These are phyloP conservation scores for Chelonia mydas DNA, from an alignment of 2,797 vertebrate species.

Conservation along the genomic window DNA sequence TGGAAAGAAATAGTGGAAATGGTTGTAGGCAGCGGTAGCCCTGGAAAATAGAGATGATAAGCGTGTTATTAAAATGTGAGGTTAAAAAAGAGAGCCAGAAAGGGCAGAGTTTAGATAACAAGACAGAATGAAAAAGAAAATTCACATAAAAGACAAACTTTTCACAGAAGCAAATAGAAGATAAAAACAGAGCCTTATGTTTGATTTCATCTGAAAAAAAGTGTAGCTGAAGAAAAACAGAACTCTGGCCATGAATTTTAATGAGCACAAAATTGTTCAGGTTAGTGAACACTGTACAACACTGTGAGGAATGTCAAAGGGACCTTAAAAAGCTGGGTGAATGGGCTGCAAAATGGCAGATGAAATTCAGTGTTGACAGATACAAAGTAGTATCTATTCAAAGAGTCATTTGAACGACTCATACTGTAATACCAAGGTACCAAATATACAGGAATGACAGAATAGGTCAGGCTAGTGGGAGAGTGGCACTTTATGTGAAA, in stretches of 20 bases:
- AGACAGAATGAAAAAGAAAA: background rate
- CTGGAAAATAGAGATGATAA: background rate
- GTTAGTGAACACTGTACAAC: background rate
- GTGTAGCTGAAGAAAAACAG: rapidly evolving
- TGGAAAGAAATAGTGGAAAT: background rate
- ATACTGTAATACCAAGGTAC: background rate
- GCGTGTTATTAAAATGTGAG: background rate
- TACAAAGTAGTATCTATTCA: background rate
- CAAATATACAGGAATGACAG: background rate
- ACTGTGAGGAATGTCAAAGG: background rate
- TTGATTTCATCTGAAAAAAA: background rate
- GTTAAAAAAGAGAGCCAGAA: background rate
- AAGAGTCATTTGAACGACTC: background rate
- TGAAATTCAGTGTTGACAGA: background rate
- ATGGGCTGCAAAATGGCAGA: background rate
- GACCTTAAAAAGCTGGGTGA: background rate
- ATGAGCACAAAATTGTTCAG: rapidly evolving
- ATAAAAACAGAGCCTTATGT: background rate
- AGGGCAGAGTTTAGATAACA: background rate
- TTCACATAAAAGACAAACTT: background rate
- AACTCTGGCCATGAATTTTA: background rate
- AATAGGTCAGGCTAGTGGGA: background rate
- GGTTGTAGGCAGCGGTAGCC: background rate
- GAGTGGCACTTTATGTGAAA: background rate
- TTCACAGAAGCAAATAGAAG: background rate